Conservation (phyloP, 30 jellyfish, hydroid and myxozoan genomes). For the Cassiopea xamachana region DNA sequence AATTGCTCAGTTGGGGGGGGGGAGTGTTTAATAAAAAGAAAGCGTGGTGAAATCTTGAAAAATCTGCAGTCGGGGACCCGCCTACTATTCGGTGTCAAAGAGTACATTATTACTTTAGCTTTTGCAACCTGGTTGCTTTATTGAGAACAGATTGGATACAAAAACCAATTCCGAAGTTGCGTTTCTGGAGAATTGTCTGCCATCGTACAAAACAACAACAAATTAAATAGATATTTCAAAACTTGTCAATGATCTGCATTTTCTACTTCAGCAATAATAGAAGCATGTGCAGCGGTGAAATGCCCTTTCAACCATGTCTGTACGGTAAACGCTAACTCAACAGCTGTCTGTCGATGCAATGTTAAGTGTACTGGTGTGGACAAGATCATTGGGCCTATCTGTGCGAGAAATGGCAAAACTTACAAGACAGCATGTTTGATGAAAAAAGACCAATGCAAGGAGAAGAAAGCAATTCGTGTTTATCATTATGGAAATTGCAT, state of each 20-base stretch:
- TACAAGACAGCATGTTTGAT: slow-evolving; percentile 43
- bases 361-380: slow-evolving; percentile 42
- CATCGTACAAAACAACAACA: not conserved
- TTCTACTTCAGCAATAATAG: not conserved
- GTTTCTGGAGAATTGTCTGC: not conserved
- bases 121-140: no score
- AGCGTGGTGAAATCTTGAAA: no score
- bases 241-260: no score
- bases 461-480: slow-evolving; percentile 27
- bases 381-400: slow-evolving; percentile 52
- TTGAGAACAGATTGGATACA: not conserved
- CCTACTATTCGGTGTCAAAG: no score
- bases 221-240: no score
- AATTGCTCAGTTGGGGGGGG: no score
- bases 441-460: slow-evolving; percentile 61
- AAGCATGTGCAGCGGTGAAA: slow-evolving; percentile 29
- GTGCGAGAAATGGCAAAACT: slow-evolving; percentile 76
- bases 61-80: no score
- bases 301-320: slow-evolving; percentile 37
- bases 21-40: no score
- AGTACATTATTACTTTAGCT: no score
- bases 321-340: slow-evolving; percentile 6
- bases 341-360: slow-evolving; percentile 59
- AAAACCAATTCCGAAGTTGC: not conserved
- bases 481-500: slow-evolving; percentile 77